Percentiles rank a stretch among this genome's conserved stretches.
phyloP scores from a whole-genome alignment of 2,888 invertebrate genomes.

The Drosophila cracens region DNA sequence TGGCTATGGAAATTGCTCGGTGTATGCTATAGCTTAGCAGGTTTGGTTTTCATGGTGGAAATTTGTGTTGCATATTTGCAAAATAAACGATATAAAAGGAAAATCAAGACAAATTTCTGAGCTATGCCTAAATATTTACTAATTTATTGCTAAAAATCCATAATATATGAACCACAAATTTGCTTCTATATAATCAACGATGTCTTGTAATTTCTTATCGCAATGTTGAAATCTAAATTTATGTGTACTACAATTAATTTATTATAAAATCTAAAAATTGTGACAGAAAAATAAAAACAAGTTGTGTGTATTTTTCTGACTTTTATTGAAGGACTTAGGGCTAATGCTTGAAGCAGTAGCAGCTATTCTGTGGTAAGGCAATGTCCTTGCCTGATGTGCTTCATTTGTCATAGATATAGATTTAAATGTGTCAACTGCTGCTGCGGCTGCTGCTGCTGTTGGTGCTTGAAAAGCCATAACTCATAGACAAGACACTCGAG shows the following conservation, averaged over 20 bases:
- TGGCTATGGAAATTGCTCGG: conserved; percentile 22
- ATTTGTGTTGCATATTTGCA: background rate
- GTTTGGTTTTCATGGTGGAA: conserved; percentile 14
- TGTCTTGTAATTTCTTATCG: background rate
- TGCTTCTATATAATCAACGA: background rate
- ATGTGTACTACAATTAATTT: background rate
- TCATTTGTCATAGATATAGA: conserved; percentile 57
- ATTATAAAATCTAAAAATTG: background rate
- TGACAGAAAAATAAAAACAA: background rate
- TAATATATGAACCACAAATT: background rate
- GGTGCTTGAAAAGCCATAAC: conserved; percentile 60
- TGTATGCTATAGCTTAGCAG: background rate
- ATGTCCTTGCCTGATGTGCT: conserved; percentile 33
- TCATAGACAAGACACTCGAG: conserved; percentile 59
- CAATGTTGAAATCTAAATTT: background rate
- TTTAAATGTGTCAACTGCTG: conserved; percentile 58
- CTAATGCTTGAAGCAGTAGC: background rate
- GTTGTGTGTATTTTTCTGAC: background rate
- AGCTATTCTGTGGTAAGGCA: conserved; percentile 8
- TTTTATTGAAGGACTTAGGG: background rate
- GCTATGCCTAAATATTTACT: background rate
- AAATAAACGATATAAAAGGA: background rate
- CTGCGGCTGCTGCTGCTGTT: conserved; percentile 13
- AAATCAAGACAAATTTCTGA: background rate
- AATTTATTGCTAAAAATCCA: background rate